phyloP scores from a whole-genome alignment of 1,140 invertebrate species.

The Yoshiicerus persimilis region DNA sequence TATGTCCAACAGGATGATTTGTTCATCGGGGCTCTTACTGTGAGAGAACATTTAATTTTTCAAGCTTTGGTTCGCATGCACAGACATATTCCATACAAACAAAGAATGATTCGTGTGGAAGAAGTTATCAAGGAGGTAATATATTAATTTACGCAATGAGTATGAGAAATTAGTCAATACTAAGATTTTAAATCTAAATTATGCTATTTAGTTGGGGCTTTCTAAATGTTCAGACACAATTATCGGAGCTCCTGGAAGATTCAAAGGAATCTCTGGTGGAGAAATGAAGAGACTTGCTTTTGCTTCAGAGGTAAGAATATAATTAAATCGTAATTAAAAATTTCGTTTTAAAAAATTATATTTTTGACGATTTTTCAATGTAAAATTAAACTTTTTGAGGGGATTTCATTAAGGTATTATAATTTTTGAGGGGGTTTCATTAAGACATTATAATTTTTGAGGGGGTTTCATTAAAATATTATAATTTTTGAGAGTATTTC shows the following conservation, averaged over 20 bases:
- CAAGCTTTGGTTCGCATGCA: conserved; percentile 93
- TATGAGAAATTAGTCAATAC: background rate
- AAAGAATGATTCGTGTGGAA: conserved; percentile 80
- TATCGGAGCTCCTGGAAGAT: conserved; percentile 79
- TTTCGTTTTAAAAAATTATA: background rate
- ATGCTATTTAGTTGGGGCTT: conserved; percentile 68
- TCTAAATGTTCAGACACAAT: conserved; percentile 82
- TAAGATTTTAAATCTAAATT: background rate
- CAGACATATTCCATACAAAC: conserved; percentile 67
- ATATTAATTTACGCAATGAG: background rate
- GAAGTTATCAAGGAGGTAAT: conserved; percentile 84
- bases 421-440: too few species aligned
- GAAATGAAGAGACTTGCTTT: conserved; percentile 83
- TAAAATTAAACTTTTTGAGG: too few species aligned
- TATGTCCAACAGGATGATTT: conserved; percentile 95
- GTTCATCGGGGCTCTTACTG: conserved; percentile 88
- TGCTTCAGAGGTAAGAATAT: conserved; percentile 32
- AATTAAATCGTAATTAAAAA: background rate
- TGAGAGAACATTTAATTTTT: conserved; percentile 57
- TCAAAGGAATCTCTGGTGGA: conserved; percentile 93
- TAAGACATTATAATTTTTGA: background rate
- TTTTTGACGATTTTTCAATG: too few species aligned
- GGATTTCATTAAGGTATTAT: too few species aligned
- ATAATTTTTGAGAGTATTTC: too few species aligned
- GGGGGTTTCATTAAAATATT: too few species aligned